Conservation (phyloP, 1,140 invertebrate genomes). For the Camponotus floridanus region DNA sequence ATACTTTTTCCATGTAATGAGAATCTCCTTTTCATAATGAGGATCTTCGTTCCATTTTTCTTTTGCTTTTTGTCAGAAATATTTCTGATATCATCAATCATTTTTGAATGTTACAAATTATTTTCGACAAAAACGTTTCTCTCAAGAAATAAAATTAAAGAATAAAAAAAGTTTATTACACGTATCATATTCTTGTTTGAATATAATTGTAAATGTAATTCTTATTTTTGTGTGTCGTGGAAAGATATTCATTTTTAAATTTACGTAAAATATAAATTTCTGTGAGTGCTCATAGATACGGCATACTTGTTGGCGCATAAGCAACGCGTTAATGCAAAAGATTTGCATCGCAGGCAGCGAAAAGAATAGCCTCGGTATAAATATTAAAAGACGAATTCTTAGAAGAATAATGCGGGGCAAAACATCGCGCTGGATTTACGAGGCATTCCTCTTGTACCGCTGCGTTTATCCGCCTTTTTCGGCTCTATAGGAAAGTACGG, state of each 20-base stretch:
- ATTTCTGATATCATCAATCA: not conserved
- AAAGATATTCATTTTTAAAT: not conserved
- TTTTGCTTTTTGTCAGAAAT: not conserved
- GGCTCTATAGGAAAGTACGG: conserved; percentile 63
- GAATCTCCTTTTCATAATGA: conserved; percentile 63
- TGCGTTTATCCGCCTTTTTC: conserved; percentile 52
- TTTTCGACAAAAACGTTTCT: not conserved
- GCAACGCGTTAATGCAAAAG: not conserved
- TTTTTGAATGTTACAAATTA: not conserved
- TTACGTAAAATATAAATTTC: not conserved
- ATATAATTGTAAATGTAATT: no score
- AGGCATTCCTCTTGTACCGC: conserved; percentile 53
- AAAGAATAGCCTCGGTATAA: conserved; percentile 16
- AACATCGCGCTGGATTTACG: conserved; percentile 65
- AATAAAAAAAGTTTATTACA: not conserved
- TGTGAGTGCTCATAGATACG: not conserved
- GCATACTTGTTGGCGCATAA: not conserved
- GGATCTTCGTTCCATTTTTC: conserved; percentile 26
- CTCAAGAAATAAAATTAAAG: not conserved
- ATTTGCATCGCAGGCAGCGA: not conserved
- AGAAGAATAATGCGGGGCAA: conserved; percentile 40
- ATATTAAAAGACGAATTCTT: conserved; percentile 46
- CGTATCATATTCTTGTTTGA: not conserved
- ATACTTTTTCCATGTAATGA: conserved; percentile 66
- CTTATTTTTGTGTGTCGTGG: no score